Base-by-base conservation (phyloP, 2,797 vertebrate genomes). In the Labeo calbasu region DNA sequence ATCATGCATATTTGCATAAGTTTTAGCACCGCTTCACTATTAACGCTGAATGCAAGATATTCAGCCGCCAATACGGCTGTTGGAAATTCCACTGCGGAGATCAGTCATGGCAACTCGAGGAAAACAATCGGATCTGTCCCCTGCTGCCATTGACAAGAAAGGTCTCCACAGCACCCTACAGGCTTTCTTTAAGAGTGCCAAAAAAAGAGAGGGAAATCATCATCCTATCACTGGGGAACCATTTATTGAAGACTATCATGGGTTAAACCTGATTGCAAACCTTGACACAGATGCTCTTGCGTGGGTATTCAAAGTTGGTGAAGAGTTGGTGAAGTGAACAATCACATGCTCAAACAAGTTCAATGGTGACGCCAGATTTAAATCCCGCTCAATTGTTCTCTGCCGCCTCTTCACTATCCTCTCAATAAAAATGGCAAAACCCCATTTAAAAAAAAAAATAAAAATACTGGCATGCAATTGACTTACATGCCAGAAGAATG, bases 61-160 rank as follows among this genome's bases (percentile, higher is more conserved):
- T 70, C 65, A 59, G 50, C 14, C 23, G 57, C 55, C 0, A 55
- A 51, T 68, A 25, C 15, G 48, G 4, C 65, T 46, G 51, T 53
- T 50, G 66, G 46, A 66, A 77, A 81, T 75, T 69, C 68, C 61
- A 46, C 8, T 50, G 53, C 13, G 13, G 86, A 84, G 87, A 86
- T 90, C 88, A 89, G 91, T 88, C 91, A 90, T 59, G 53, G 79
- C 68, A 81, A 71, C 79, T 71, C 23, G 11, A 59, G 53, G 40
- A 72, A 81, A 81, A 81, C 79, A 81, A 61, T 81, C 7, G 2
- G 68, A 72, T 61, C 51, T 51, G 55, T 63, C 21, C 43, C 69
- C 69, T 81, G 79, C 79, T 32, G 80, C 17, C 8, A 2, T 48
- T 71, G 80, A 82, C 57, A 46, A 63, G 68, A 81, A 61, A 73